Conservation (phyloP, 2,797 vertebrate species). For the Cossypha polioptera region DNA sequence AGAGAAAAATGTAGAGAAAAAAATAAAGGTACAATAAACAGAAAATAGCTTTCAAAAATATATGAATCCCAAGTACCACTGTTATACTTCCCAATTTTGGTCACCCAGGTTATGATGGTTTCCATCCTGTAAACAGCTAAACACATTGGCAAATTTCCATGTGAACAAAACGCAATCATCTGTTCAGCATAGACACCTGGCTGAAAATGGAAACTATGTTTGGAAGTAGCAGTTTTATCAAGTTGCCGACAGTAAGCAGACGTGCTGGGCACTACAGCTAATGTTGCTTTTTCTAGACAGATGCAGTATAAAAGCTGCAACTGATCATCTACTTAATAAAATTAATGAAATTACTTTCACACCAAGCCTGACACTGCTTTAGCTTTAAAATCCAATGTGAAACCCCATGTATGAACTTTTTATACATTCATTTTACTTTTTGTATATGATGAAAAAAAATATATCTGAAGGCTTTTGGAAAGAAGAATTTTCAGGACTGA, state of each 20-base stretch:
- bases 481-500: not conserved
- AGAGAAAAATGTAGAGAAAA: not conserved
- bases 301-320: not conserved
- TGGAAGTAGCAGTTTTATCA: not conserved
- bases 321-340: not conserved
- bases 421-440: not conserved
- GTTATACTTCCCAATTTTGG: not conserved
- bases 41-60: not conserved
- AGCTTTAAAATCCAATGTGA: not conserved
- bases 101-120: not conserved
- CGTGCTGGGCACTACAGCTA: not conserved
- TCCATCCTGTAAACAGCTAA: not conserved
- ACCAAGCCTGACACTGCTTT: not conserved
- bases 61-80: fast-evolving
- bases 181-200: not conserved
- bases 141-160: not conserved
- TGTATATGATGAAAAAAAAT: not conserved
- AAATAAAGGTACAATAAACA: not conserved
- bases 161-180: not conserved
- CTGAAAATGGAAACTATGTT: not conserved
- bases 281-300: not conserved
- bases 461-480: not conserved
- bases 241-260: not conserved
- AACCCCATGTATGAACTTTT: not conserved
- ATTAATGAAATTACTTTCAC: not conserved